phyloP scores from a whole-genome alignment of 2,797 vertebrate genomes.

The Pteronotus mesoamericanus region DNA sequence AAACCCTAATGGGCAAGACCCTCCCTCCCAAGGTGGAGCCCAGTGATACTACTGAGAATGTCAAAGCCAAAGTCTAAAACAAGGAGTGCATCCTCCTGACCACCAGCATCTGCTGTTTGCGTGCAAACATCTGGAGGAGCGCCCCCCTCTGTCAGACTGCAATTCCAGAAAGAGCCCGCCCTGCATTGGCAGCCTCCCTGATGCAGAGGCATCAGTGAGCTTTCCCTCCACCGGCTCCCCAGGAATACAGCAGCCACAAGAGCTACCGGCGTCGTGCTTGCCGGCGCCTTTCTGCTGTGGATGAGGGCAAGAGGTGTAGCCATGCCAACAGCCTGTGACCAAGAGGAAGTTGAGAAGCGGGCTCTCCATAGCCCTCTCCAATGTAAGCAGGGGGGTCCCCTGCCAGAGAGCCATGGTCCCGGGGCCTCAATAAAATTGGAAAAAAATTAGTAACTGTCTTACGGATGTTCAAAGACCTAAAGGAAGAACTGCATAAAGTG shows the following conservation, averaged over 20 bases:
- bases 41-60: conserved; percentile 93
- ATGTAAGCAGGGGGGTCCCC: not conserved
- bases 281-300: not conserved
- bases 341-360: not conserved
- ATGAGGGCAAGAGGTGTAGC: not conserved
- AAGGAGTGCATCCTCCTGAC: conserved; percentile 83
- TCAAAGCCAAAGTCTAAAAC: conserved; percentile 93
- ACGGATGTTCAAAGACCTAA: not conserved
- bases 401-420: too few relatives aligned
- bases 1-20: conserved; percentile 92
- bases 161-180: not conserved
- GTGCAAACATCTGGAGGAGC: too few relatives aligned
- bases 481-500: not conserved
- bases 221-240: not conserved
- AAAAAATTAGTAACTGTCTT: not conserved
- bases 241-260: not conserved
- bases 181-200: not conserved
- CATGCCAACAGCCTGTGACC: not conserved
- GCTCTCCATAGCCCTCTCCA: not conserved
- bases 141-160: not conserved
- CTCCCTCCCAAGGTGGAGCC: conserved; percentile 93
- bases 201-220: not conserved
- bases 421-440: not conserved
- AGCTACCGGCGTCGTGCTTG: not conserved
- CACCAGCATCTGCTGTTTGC: not conserved